Evolutionary conservation across 2,888 invertebrate species (phyloP), one percentile per base, ranked within the genome.

Genomic region (Adelphocoris suturalis): DNA sequence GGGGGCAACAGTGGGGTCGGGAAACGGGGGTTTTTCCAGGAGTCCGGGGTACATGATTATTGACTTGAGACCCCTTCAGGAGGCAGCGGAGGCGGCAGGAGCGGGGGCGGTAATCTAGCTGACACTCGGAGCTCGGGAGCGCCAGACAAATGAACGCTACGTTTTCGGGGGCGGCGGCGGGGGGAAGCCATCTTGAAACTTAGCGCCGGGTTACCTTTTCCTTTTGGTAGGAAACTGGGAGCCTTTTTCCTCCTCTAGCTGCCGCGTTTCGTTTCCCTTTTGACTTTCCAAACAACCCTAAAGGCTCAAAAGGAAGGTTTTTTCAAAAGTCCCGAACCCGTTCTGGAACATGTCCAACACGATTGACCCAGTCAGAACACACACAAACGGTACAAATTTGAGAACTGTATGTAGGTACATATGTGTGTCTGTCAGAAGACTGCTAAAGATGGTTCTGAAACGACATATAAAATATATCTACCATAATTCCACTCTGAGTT

Each of bases 31-130:
- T n/a, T n/a, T n/a, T 52, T 52, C 52, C 52, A 57, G 57, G 57
- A 57, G n/a, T 57, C 57, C n/a, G 57, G 57, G 57, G 57, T 57
- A 57, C 57, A 57, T 57, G 57, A 57, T 57, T 57, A 57, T 57
- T 57, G 57, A 57, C 57, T 57, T 57, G 57, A 57, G 57, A 57
- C 57, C 57, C 57, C n/a, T 57, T n/a, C 52, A 37, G 37, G 37
- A 7, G 57, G 57, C n/a, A 2, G 13, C 14, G 16, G 52, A 2
- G 12, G 12, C 16, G 12, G 13, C 4, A 52, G 52, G 1, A 11
- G 14, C 16, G 57, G 57, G n/a, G 37, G 37, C 37, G 57, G 57
- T 57, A 57, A 57, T 57, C 57, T 57, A 57, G 57, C 57, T 57
- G 57, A 57, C 57, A 57, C 57, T 16, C 7, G 57, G 13, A n/a